Base-by-base conservation (phyloP, 2,797 vertebrate genomes). In the Oceanodroma leucorhoa region DNA sequence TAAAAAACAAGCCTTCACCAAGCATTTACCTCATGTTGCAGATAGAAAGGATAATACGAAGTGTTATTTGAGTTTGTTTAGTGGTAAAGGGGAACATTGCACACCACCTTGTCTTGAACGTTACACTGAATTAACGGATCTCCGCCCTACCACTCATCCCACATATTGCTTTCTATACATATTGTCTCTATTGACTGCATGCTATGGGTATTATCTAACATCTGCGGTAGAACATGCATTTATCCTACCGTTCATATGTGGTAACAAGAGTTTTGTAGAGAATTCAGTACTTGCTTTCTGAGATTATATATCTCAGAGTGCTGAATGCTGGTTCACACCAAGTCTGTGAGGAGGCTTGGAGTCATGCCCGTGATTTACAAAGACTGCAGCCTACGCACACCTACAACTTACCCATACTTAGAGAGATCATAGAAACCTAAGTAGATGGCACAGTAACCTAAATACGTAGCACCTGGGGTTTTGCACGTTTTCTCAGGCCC, bases 351-450 rank as follows among this genome's bases (percentile, higher is more conserved):
- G 80, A 89, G 93, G 95, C 87, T 97, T 94, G 87, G 96, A 97
- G 93, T 32, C 43, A 71, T 92, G 95, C 78, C 93, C 93, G 64
- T 96, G 96, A 97, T 97, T 97, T 97, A 90, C 82, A 45, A 91
- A 96, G 94, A 43, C 93, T 88, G 70, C 97, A 95, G 95, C 98
- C 97, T 95, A 97, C 96, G 72, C 98, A 98, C 97, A 97, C 97
- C 97, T 97, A 97, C 97, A 90, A 57, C 88, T 96, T 97, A 95
- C 96, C 96, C 97, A 90, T 94, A 94, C 93, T 95, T 94, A 77
- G 87, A 95, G 93, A 98, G 88, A 98, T 97, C 97, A 98, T 41
- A 97, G 82, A 96, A 98, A 94, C 96, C 95, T 94, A 96, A 97
- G 96, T 94, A 96, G 96, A 97, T 94, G 95, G 94, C 84, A 98